phyloP scores from a whole-genome alignment of 2,797 vertebrate species.

The Mormyrops boulengeri region DNA sequence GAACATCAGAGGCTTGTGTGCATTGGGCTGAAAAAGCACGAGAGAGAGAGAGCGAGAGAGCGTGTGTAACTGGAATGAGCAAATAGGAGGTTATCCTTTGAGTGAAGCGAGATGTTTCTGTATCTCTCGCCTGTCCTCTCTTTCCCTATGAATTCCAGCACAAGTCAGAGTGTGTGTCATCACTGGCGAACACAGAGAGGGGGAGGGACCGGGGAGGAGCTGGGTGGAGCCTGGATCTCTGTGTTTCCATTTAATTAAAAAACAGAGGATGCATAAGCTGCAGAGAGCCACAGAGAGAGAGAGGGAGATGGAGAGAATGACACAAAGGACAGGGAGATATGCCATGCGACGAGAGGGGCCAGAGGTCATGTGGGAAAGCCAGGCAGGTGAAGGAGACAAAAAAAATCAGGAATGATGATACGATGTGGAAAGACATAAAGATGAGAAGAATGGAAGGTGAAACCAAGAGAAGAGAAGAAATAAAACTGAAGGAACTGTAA shows the following conservation, averaged over 20 bases:
- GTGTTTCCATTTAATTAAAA: slow-evolving; percentile 64
- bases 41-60: neutral
- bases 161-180: slow-evolving; percentile 43
- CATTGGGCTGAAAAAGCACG: neutral
- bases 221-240: slow-evolving; percentile 49
- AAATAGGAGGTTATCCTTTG: slow-evolving; percentile 8
- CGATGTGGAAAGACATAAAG: neutral
- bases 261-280: slow-evolving; percentile 66
- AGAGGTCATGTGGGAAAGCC: neutral
- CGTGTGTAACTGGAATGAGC: neutral
- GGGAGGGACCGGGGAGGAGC: slow-evolving; percentile 27
- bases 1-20: neutral
- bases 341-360: neutral
- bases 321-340: neutral
- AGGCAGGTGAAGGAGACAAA: neutral
- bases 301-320: slow-evolving; percentile 24
- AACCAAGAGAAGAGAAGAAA: neutral
- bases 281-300: slow-evolving; percentile 48
- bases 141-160: slow-evolving; percentile 13
- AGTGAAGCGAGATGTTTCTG: neutral
- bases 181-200: slow-evolving; percentile 39
- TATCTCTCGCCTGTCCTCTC: slow-evolving; percentile 20
- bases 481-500: neutral
- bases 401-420: neutral
- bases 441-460: neutral